Evolutionary conservation across 2,888 invertebrate species (phyloP), one percentile per base, ranked within the genome.

Genomic region (Campoletis raptor): DNA sequence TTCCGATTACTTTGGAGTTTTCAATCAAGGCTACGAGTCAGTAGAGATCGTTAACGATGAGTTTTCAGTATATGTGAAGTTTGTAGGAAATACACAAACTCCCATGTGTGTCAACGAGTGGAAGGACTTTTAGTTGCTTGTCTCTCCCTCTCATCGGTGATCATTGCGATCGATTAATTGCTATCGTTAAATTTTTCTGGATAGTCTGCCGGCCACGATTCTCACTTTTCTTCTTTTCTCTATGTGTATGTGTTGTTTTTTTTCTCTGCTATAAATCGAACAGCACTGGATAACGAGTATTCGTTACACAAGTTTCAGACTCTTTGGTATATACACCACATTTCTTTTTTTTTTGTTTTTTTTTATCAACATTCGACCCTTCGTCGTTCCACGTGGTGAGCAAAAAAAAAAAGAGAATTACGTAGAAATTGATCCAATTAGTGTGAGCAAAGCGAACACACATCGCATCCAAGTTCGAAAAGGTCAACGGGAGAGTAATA

Each of bases 81-180:
- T 52, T 37, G 18, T 40, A 57, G 52, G 15, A 52, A 66, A 54
- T 79, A 42, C 76, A 40, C 24, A 45, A 37, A 61, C 15, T 30
- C 15, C 1, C 61, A 61, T 30, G 30, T 30, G 61, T 61, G 61
- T 61, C 61, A 61, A 30, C 61, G 61, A 61, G 61, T 30, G 30
- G 15, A 12, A 30, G 30, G 12, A 54, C 37, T 73, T 73, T 73
- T 57, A 52, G 48, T 52, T 42, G 5, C 24, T 42, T 42, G 7
- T 57, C 40, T 57, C 40, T 69, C 42, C 6, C 40, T 79, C 48
- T 66, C 18, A 42, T 21, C 54, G 45, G 64, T 70, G 76, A 83
- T 85, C 69, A 80, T 70, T 72, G 64, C 83, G 79, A 83, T 76
- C 78, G 52, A 85, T 83, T 85, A 57, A 83, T 85, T 72, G 76